Evolutionary conservation across 2,888 invertebrate genomes (phyloP).

Genomic region (Andrena bucephala): DNA sequence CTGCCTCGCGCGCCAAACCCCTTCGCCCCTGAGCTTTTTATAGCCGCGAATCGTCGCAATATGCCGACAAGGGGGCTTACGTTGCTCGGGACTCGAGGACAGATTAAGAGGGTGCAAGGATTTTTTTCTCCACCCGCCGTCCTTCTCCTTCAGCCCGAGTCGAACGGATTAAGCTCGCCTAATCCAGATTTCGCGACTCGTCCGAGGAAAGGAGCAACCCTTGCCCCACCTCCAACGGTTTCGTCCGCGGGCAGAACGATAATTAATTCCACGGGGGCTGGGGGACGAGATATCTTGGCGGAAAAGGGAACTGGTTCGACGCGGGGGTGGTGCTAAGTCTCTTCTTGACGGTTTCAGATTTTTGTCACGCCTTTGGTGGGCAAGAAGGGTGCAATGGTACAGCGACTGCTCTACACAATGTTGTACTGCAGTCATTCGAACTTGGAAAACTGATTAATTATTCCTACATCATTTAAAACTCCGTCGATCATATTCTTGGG

Average conservation of each 20-base stretch:
- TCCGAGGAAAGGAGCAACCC: constrained; percentile 33
- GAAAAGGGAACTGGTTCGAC: neutral
- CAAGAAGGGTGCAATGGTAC: neutral
- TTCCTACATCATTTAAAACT: no score
- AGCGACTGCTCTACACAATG: no score
- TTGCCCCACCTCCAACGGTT: constrained; percentile 5
- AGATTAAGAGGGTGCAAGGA: constrained; percentile 82
- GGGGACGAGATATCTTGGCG: neutral
- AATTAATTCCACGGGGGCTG: constrained; percentile 49
- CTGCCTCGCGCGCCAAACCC: constrained; percentile 48
- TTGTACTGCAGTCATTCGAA: no score
- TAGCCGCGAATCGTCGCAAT: constrained; percentile 84
- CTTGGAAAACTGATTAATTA: no score
- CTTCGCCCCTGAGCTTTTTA: constrained; percentile 79
- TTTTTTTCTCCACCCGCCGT: constrained; percentile 41
- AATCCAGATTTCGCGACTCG: constrained; percentile 66
- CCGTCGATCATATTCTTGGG: no score
- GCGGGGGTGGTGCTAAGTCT: neutral
- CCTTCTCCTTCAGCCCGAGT: constrained; percentile 14
- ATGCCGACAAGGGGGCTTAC: constrained; percentile 84
- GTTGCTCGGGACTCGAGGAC: constrained; percentile 72
- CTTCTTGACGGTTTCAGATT: neutral
- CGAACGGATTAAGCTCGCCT: constrained; percentile 71
- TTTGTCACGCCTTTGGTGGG: neutral
- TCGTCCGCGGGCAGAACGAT: constrained; percentile 19